Evolutionary conservation across 2,888 invertebrate genomes (phyloP), one percentile per base, ranked within the genome.

Genomic region (Sycophila texana): DNA sequence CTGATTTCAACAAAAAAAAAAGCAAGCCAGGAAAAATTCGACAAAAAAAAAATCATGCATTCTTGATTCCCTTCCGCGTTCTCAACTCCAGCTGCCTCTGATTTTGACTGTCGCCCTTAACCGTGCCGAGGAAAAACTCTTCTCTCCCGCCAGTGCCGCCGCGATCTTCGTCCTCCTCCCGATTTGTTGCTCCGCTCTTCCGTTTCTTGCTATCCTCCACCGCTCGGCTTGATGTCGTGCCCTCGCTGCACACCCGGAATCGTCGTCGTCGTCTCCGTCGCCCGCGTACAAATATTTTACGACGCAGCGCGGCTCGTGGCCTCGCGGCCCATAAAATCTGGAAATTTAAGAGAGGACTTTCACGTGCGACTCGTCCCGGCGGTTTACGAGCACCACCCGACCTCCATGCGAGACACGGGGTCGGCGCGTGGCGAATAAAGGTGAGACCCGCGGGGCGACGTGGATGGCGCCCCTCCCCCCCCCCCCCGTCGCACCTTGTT

Each of bases 271-370:
- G 55, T 68, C 55, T 55, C 68, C 26, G 57, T 58, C 39, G 10
- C 63, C 4, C 57, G 26, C 71, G 70, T 53, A 68, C 81, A 83
- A 84, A 86, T 86, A 86, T 87, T 88, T 88, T 88, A 88, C 86
- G 85, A 86, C 82, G 74, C 72, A 51, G 4, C 82, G 83, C 73
- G 47, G 67, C 83, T 83, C 82, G 83, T 39, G 80, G 57, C 30
- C 82, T 73, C 79, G 82, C 81, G 77, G 80, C 51, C 84, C 85
- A 84, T 87, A 86, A 87, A 87, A 85, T 85, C 84, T 84, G 83
- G 80, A 85, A 88, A 87, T 86, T 84, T 85, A 84, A 80, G 83
- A 82, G 83, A 58, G 81, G 81, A 81, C 83, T 79, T 82, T 74
- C 73, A 63, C 74, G 55, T 66, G 68, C 72, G 71, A 73, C 65